Percentiles rank a stretch among this genome's conserved stretches.
Evolutionary conservation across 92 coral and sea anemone genomes (phyloP).

Genomic region (Palythoa heliodiscus): DNA sequence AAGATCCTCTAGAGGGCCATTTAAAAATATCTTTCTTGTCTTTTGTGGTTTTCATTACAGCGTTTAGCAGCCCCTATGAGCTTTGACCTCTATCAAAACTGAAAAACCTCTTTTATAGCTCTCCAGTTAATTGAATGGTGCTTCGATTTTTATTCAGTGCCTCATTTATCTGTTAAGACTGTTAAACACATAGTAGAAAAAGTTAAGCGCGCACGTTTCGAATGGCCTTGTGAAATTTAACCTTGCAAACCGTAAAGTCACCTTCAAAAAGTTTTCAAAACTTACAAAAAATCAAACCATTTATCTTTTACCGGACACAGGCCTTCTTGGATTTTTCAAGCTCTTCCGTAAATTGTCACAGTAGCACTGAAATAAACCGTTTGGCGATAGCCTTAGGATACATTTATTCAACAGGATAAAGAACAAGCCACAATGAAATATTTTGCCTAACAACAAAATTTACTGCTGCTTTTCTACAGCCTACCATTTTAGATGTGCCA

Average conservation of each 20-base stretch:
- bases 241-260: background rate
- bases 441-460: background rate
- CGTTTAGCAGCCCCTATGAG: background rate
- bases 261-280: too few species aligned
- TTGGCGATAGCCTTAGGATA: background rate
- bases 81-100: background rate
- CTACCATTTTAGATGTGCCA: background rate
- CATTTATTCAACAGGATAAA: background rate
- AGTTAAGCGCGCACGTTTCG: background rate
- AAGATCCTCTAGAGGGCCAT: too few species aligned
- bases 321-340: conserved; percentile 33
- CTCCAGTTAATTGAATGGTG: background rate
- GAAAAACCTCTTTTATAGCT: background rate
- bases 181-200: background rate
- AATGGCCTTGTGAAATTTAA: background rate
- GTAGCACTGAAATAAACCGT: background rate
- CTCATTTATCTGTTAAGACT: background rate
- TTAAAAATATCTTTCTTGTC: background rate
- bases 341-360: conserved; percentile 24
- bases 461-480: background rate
- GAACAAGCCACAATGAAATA: background rate
- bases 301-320: conserved; percentile 31
- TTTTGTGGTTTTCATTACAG: conserved; percentile 15
- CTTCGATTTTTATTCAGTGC: background rate
- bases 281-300: conserved; percentile 4